Evolutionary conservation across 2,113 vertebrate genomes (phyloP).

Genomic region (Ramphastos sulfuratus): DNA sequence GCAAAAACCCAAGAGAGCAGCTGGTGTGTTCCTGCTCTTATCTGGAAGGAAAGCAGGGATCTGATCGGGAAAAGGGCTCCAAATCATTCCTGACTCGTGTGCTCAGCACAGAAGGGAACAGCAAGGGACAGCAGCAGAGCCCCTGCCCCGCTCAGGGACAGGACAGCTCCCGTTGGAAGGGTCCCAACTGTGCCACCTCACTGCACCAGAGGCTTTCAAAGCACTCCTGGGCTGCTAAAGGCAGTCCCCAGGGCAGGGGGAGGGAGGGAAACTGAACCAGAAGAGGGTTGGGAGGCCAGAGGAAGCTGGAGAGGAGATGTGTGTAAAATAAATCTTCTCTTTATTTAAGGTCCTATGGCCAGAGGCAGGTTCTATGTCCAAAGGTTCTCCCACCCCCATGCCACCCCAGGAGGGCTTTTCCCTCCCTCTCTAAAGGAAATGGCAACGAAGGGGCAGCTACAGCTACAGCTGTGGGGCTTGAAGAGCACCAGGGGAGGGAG

Average conservation of each 20-base stretch:
- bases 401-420: neutral
- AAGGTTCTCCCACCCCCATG: accelerated
- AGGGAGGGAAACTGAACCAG: accelerated
- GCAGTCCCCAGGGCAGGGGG: too few species aligned
- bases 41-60: too few species aligned
- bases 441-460: neutral
- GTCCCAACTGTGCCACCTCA: accelerated
- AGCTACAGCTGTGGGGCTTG: neutral
- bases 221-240: accelerated
- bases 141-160: neutral
- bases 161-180: too few species aligned
- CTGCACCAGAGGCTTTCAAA: neutral
- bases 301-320: accelerated
- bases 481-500: neutral
- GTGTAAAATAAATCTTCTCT: constrained; percentile 64
- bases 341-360: neutral
- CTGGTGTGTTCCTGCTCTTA: too few species aligned
- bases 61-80: too few species aligned
- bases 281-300: accelerated
- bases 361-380: too few species aligned
- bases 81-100: too few species aligned
- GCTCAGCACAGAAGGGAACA: too few species aligned
- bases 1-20: too few species aligned
- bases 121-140: too few species aligned
- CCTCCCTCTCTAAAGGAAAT: accelerated